Base-by-base conservation (phyloP, 2,888 invertebrate genomes). In the Nemotelus pantherinus region DNA sequence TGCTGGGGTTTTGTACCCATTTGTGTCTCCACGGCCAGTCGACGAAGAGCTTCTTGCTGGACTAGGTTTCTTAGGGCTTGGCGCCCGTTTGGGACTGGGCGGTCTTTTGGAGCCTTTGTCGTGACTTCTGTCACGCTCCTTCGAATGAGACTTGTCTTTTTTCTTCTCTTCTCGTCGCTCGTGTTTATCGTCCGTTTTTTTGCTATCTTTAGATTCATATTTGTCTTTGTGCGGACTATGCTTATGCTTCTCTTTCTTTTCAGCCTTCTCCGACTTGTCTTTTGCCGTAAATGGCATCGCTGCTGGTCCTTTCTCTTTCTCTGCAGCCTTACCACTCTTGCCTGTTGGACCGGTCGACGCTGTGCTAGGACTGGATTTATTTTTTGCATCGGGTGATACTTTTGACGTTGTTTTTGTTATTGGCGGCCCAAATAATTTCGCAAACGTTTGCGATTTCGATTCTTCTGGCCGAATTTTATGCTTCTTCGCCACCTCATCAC, bases 351-450 rank as follows among this genome's bases (percentile, higher is more conserved):
- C 48, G 3, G 44, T 47, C 3, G 55, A 41, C 79, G 72, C 79
- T 80, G 68, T 79, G 53, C 64, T 79, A n/a, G 85, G 83, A 68
- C 88, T 88, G 77, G 89, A 88, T 72, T 89, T 88, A 84, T 91
- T 92, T 82, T 91, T 91, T 47, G 90, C 89, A 80, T 93, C 93
- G 10, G 92, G 91, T 5, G 92, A 91, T 50, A 90, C 88, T 87
- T 93, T 94, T 2, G 91, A 77, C 1, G 82, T 88, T 55, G 92
- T 92, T 84, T 94, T 95, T 78, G 92, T 92, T 82, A 96, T 92
- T 0, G 95, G 95, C 43, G 93, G 89, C 0, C 96, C 96, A 88
- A 96, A 96, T 63, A 96, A 88, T 82, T 92, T 93, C 70, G 92
- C 92, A 86, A 96, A 96, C 80, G 92, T 90, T 83, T 90, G 89